Evolutionary conservation across 1,140 invertebrate species (phyloP).

Genomic region (Pectinophora gossypiella): DNA sequence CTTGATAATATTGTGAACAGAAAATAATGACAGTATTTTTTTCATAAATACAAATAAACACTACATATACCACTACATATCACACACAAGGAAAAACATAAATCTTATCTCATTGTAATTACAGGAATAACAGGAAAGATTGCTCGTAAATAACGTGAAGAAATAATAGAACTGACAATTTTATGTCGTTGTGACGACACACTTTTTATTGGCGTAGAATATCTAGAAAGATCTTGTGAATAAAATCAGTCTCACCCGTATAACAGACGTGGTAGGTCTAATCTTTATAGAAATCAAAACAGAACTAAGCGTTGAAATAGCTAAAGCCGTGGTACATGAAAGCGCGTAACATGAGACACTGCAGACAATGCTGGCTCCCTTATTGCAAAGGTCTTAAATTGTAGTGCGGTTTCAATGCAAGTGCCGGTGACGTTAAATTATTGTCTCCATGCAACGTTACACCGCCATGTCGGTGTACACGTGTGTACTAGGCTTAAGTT

Average conservation of each 20-base stretch:
- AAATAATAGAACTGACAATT: not conserved
- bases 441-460: conserved; percentile 58
- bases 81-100: not conserved
- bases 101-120: not conserved
- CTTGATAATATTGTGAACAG: no score
- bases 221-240: no score
- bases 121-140: not conserved
- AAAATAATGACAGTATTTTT: no score
- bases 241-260: conserved; percentile 14
- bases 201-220: no score
- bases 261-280: conserved; percentile 25
- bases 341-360: conserved; percentile 54
- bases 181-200: not conserved
- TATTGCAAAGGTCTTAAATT: conserved; percentile 71
- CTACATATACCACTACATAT: no score
- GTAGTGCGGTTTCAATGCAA: conserved; percentile 69
- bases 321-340: conserved; percentile 49
- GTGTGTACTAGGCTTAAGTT: conserved; percentile 51
- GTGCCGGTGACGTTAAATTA: conserved; percentile 68
- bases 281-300: conserved; percentile 14
- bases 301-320: not conserved
- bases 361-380: conserved; percentile 63
- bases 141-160: not conserved
- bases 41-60: no score
- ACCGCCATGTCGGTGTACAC: conserved; percentile 40